Evolutionary conservation across 1,140 invertebrate genomes (phyloP).

Genomic region (Argopecten irradians): DNA sequence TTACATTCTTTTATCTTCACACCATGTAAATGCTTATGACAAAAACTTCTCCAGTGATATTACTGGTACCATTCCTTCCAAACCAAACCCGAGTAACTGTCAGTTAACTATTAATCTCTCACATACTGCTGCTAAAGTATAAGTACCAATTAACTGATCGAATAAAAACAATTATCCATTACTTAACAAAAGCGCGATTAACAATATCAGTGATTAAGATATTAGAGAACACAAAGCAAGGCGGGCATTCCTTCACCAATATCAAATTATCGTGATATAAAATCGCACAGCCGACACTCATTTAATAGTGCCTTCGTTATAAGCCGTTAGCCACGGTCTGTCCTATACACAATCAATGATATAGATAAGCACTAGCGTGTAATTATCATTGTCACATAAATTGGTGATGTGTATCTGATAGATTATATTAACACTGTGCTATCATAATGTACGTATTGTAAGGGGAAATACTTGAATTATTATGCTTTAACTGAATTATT

Average conservation of each 20-base stretch:
- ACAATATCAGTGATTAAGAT: background rate
- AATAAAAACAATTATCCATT: background rate
- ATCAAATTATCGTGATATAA: background rate
- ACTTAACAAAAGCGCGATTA: background rate
- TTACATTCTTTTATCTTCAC: no score
- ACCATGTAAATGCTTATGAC: no score
- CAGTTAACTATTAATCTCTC: background rate
- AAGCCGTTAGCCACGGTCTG: background rate
- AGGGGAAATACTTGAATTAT: background rate
- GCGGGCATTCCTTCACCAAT: background rate
- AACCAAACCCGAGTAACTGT: background rate
- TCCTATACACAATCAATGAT: background rate
- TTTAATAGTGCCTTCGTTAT: background rate
- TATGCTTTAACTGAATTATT: no score
- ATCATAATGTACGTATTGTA: background rate
- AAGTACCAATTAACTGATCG: background rate
- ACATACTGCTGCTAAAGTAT: background rate
- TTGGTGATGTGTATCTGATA: background rate
- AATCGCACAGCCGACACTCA: background rate
- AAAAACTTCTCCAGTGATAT: no score
- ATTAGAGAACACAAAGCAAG: background rate
- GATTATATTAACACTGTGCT: background rate
- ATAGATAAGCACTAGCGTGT: background rate
- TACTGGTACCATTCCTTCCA: background rate
- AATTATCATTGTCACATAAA: slow-evolving; percentile 1